These are phyloP conservation scores for Carlito syrichta DNA, from an alignment of 2,113 vertebrate species.

Conservation along the genomic window DNA sequence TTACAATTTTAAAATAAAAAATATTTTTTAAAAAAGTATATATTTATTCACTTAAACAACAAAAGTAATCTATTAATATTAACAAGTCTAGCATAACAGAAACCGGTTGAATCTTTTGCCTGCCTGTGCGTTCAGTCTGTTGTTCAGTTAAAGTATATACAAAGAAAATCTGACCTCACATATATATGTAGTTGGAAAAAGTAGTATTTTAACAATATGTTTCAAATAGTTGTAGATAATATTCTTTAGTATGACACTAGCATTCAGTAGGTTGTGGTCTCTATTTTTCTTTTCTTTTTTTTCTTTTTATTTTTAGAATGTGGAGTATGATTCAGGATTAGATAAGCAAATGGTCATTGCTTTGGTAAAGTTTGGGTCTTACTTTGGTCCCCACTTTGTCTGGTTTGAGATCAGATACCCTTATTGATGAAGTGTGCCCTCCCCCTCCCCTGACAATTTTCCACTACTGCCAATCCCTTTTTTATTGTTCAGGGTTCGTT, in stretches of 20 bases:
- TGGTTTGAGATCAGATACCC: no score
- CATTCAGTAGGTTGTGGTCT: not conserved
- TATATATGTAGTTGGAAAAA: not conserved
- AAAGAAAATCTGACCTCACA: not conserved
- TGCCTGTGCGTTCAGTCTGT: not conserved
- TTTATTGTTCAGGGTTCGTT: no score
- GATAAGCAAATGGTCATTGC: no score
- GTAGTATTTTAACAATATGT: not conserved
- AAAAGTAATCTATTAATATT: not conserved
- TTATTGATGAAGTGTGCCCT: no score
- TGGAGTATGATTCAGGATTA: no score
- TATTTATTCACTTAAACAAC: not conserved
- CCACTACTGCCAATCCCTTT: no score
- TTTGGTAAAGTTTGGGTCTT: no score
- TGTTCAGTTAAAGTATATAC: not conserved
- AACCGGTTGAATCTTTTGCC: not conserved
- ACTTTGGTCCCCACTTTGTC: no score
- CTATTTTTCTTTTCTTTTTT: no score
- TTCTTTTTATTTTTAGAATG: no score
- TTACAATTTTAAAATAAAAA: not conserved
- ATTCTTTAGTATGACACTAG: not conserved
- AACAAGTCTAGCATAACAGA: not conserved
- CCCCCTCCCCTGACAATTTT: no score
- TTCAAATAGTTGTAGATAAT: not conserved
- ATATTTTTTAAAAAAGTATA: not conserved